Base-by-base conservation (phyloP, 2,888 invertebrate species). In the Metalampra italica region DNA sequence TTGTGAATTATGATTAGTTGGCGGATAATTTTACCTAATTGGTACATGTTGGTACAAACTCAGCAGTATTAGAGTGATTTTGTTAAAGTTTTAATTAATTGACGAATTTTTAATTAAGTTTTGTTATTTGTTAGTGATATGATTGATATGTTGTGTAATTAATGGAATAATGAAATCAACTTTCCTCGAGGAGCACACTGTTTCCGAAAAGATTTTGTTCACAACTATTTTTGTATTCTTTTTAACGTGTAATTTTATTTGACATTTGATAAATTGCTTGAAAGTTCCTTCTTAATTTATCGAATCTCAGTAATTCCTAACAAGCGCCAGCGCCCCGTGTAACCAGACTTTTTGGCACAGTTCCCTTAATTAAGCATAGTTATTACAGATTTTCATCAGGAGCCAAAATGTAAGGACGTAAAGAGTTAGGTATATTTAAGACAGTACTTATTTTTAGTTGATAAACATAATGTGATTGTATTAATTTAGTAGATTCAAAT, bases 41-140 rank as follows among this genome's bases (percentile, higher is more conserved):
- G 82, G 89, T 89, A 88, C 89, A 36, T n/a, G 22, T 22, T 22
- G 22, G 22, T 22, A 22, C 22, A 89, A 88, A 89, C 84, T 80
- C 80, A 79, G 85, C 88, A 89, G 89, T 89, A 89, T 89, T 89
- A 89, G 81, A 84, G 87, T 88, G 88, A 88, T 89, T 89, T 87
- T 87, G 87, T 89, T 88, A 89, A 89, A 82, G 87, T 86, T 88
- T 80, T 86, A 80, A 85, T 80, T 86, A 80, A 85, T 80, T 79
- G 82, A 82, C 66, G 77, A 64, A 78, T 78, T 76, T 82, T 84
- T 85, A 82, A 85, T 85, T 89, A 87, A 87, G 85, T 88, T 81
- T 83, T 85, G 86, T 88, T 88, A 83, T 84, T 87, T 88, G 85
- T 87, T 87, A 84, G 74, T 71, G 64, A 74, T 69, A 67, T 73